Base-by-base conservation (phyloP, 2,113 vertebrate species). In the Ammospiza nelsoni region DNA sequence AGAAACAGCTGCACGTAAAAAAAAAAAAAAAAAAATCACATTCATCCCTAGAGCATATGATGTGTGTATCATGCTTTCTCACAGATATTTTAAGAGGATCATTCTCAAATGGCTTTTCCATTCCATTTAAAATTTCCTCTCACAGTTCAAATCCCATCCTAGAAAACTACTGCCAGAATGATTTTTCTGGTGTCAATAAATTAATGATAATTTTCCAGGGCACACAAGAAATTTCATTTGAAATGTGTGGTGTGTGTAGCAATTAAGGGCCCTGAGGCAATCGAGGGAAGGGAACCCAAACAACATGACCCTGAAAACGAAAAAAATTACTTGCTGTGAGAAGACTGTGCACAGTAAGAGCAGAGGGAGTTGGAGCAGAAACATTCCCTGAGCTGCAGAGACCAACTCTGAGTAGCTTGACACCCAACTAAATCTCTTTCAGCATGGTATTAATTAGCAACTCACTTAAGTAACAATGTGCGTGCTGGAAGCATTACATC, bases 381-480 rank as follows among this genome's bases (percentile, higher is more conserved):
- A 77, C 48, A 58, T 90, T 87, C n/a, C 35, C 27, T 59, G 33
- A 95, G 17, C 37, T 91, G 19, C 58, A 79, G 74, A 65, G 49
- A 73, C 33, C 57, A 87, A 10, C 59, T 85, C 63, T 43, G 59
- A 74, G 78, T 35, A 89, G 48, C 31, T 33, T 89, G 84, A 92
- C 74, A 62, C 28, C 59, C 54, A 91, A 79, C 23, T 67, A 82
- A 79, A 62, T 59, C n/a, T 92, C 80, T 95, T 94, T 89, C 84
- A 91, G 51, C 58, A 23, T 65, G 87, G 46, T 67, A 48, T 90
- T 95, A 90, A 95, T 95, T 95, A 94, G 54, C 67, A 92, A 85
- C 29, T 92, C 58, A 57, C 52, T 89, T 84, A 82, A 97, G 92
- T 75, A 94, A 89, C 94, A 94, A 86, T 90, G 79, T 63, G 69